phyloP scores from a whole-genome alignment of 2,888 invertebrate genomes.

The Reticulitermes lucifugus region DNA sequence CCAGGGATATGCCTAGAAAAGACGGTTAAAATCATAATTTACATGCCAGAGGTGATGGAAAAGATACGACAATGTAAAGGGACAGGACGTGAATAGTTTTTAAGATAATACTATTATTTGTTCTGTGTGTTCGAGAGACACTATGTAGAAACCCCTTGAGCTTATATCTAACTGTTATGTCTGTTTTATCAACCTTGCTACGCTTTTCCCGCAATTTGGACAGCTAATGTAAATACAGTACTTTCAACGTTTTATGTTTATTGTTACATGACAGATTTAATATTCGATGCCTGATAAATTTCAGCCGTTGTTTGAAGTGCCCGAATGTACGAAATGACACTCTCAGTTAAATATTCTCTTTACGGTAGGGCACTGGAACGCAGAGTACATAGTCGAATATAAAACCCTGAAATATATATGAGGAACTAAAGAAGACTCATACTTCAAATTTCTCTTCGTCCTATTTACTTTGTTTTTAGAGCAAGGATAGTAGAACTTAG shows the following conservation, averaged over 20 bases:
- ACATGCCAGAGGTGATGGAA: neutral
- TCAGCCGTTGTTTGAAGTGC: neutral
- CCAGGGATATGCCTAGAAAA: neutral
- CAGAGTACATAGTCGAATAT: neutral
- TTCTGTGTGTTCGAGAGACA: neutral
- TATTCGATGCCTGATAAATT: neutral
- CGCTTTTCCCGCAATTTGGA: neutral
- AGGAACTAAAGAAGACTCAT: neutral
- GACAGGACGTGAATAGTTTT: neutral
- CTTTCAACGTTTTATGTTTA: neutral
- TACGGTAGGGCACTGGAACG: neutral
- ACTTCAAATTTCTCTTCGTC: neutral
- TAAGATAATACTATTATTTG: neutral
- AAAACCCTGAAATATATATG: neutral
- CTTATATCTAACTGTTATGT: neutral
- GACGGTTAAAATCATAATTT: neutral
- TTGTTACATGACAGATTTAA: constrained; percentile 9
- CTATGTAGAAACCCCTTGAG: neutral
- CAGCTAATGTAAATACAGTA: neutral
- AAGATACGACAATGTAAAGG: neutral
- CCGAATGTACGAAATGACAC: neutral
- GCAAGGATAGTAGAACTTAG: too few species aligned
- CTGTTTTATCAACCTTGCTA: neutral
- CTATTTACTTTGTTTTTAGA: neutral
- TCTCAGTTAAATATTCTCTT: neutral